Percentiles rank a stretch among this genome's conserved stretches.
Conservation (phyloP, 2,888 invertebrate genomes). For the Apamea epomidion region DNA sequence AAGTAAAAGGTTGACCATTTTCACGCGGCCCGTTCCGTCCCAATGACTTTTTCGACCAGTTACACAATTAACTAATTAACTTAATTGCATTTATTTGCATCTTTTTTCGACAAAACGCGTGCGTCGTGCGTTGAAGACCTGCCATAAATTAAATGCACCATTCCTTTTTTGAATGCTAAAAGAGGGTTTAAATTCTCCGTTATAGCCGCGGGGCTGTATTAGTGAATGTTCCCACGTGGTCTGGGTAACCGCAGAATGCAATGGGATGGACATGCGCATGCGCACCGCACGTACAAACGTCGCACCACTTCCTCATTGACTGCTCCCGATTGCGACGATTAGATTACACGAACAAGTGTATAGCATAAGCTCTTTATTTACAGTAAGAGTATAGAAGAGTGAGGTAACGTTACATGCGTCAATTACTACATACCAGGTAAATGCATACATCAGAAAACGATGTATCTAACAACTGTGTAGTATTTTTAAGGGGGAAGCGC, state of each 20-base stretch:
- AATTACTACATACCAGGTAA: conserved; percentile 41
- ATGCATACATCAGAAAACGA: conserved; percentile 6
- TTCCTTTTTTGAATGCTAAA: conserved; percentile 2
- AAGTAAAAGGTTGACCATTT: conserved; percentile 67
- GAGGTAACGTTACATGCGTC: conserved; percentile 43
- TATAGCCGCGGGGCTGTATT: conserved; percentile 17
- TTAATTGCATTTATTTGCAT: conserved; percentile 66
- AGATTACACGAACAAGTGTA: conserved; percentile 59
- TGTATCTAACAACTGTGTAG: not conserved
- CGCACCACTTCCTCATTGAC: conserved; percentile 80
- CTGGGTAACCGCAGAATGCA: conserved; percentile 62
- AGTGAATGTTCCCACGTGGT: conserved; percentile 58
- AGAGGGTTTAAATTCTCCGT: conserved; percentile 15
- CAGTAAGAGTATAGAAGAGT: conserved; percentile 52
- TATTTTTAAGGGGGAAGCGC: not conserved
- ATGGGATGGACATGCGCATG: conserved; percentile 59
- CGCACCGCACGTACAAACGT: conserved; percentile 66
- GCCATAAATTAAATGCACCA: conserved; percentile 17
- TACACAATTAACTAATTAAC: conserved; percentile 66
- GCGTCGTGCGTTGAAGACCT: conserved; percentile 2
- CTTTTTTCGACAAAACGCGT: conserved; percentile 36
- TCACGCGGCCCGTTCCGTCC: conserved; percentile 68
- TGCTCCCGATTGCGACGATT: conserved; percentile 73
- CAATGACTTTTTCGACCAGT: conserved; percentile 67
- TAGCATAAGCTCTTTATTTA: conserved; percentile 55